Conservation (phyloP, 2,888 invertebrate species). For the Marronus borbonicus region DNA sequence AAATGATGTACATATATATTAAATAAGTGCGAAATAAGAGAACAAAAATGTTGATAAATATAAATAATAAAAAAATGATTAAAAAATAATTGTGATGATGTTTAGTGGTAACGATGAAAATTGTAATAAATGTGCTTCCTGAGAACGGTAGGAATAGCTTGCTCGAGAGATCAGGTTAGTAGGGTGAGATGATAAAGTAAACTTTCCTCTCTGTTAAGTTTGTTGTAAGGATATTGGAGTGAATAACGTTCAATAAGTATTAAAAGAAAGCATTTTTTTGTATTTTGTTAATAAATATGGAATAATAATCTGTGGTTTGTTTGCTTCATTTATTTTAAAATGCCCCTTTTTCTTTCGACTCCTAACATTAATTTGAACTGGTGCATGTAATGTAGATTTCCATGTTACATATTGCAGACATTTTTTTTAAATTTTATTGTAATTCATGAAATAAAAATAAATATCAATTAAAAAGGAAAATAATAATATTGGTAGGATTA, state of each 20-base stretch:
- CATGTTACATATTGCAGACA: too few relatives aligned
- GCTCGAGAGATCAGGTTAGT: not conserved
- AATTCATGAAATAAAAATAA: too few relatives aligned
- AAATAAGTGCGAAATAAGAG: not conserved
- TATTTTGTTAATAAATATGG: slow-evolving; percentile 15
- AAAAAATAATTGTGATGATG: not conserved
- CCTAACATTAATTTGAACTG: too few relatives aligned
- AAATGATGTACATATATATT: not conserved
- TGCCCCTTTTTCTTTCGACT: too few relatives aligned
- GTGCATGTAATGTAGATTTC: too few relatives aligned
- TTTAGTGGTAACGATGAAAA: not conserved
- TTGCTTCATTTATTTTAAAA: too few relatives aligned
- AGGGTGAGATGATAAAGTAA: not conserved
- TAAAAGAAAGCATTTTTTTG: not conserved
- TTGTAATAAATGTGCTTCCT: not conserved
- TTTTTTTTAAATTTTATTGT: too few relatives aligned
- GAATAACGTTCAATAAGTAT: not conserved
- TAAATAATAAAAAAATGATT: not conserved
- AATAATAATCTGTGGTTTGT: not conserved
- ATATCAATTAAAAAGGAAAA: too few relatives aligned
- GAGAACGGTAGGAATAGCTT: not conserved
- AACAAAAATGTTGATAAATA: too few relatives aligned
- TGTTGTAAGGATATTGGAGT: not conserved
- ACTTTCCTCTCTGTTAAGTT: not conserved
- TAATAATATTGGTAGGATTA: too few relatives aligned